Evolutionary conservation across 2,888 invertebrate genomes (phyloP), one percentile per base, ranked within the genome.

Genomic region (Campopleginae sp.): DNA sequence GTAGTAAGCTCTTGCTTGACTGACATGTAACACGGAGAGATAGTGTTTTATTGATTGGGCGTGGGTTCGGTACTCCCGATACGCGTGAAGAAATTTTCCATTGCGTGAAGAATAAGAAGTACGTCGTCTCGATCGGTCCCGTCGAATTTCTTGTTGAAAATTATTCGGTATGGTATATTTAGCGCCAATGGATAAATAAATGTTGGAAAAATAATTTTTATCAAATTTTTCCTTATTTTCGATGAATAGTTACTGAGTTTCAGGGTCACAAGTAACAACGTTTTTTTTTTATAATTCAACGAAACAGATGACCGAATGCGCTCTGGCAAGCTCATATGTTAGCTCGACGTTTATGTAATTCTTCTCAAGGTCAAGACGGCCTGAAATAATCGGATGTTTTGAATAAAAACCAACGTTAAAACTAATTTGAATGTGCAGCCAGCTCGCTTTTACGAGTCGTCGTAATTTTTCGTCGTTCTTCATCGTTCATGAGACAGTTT

Each of bases 1-100:
- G 23, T 27, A 48, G 46, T 63, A 61, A 10, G 38, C 48, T 5
- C 63, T 12, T 38, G 17, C 14, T 44, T 44, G 33, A 19, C 46
- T 10, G 42, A 33, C 46, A 66, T 38, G 72, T 31, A 70, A 33
- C 46, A 76, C 68, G 48, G 46, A 44, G 70, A 48, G 68, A 77
- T 66, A 33, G 71, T 42, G 48, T 46, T 85, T 82, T 85, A 82
- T 85, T 85, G 79, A 85, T 85, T 82, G 74, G 75, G 65, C 85
- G 85, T 82, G 79, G 78, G 82, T 75, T 65, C 80, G 58, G 27
- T 23, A 51, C 8, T 19, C 65, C 63, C 3, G 61, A 58, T 65
- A 42, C 17, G 48, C 74, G 23, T 17, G 68, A 51, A 66, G 82
- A 71, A 85, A 82, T 85, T 80, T 85, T 85, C 85, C 85, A 80